phyloP scores from a whole-genome alignment of 2,888 invertebrate species.

The Bedellia somnulentella region DNA sequence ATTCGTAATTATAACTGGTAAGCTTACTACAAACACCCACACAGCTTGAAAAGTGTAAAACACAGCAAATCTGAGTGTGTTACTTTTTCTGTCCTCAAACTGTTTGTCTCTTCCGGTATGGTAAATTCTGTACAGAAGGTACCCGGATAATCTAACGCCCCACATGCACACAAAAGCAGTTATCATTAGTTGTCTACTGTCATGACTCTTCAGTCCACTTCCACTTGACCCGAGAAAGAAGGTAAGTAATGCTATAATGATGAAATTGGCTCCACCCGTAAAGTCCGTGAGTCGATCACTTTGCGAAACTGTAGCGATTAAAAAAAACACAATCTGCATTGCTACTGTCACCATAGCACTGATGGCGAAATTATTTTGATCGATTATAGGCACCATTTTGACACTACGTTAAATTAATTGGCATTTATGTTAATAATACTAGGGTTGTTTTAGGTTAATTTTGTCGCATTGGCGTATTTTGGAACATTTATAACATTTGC shows the following conservation, averaged over 20 bases:
- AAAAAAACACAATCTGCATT: constrained; percentile 87
- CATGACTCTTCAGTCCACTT: constrained; percentile 72
- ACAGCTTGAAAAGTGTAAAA: constrained; percentile 92
- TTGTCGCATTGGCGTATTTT: constrained; percentile 43
- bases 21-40: constrained; percentile 90
- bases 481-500: constrained; percentile 11
- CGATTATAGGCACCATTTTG: constrained; percentile 73
- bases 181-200: constrained; percentile 88
- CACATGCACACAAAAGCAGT: constrained; percentile 86
- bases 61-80: constrained; percentile 84
- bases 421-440: constrained; percentile 25
- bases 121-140: constrained; percentile 86
- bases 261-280: constrained; percentile 91
- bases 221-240: constrained; percentile 84
- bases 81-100: constrained; percentile 86
- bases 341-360: constrained; percentile 83
- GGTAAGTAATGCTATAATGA: constrained; percentile 83
- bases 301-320: constrained; percentile 82
- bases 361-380: constrained; percentile 82
- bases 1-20: constrained; percentile 90
- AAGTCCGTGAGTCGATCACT: constrained; percentile 92
- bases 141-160: constrained; percentile 84
- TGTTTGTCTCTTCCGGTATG: constrained; percentile 90
- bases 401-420: constrained; percentile 29
- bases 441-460: constrained; percentile 18